phyloP scores from a whole-genome alignment of 2,113 vertebrate species.

The Protomyctophum bolini region DNA sequence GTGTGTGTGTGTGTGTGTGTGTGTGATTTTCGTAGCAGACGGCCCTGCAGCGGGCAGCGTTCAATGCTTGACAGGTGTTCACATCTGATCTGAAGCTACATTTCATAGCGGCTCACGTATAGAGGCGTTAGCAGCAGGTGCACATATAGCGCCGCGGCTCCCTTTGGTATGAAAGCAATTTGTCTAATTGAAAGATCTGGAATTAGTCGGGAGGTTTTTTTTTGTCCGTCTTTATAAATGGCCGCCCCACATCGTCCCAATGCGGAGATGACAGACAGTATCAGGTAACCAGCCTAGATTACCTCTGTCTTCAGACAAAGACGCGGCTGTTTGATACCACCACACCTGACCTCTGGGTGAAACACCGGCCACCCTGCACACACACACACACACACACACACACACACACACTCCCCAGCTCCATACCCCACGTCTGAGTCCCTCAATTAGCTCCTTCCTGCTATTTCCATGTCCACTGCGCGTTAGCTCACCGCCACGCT shows the following conservation, averaged over 20 bases:
- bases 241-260: constrained; percentile 48
- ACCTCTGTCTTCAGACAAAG: constrained; percentile 66
- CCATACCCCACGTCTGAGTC: constrained; percentile 18
- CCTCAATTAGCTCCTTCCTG: constrained; percentile 80
- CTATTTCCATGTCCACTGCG: constrained; percentile 68
- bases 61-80: constrained; percentile 57
- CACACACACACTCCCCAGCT: too few species aligned
- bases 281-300: constrained; percentile 62
- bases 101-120: neutral
- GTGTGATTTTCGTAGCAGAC: constrained; percentile 38
- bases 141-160: constrained; percentile 35
- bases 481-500: constrained; percentile 60
- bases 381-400: too few species aligned
- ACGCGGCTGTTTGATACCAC: constrained; percentile 65
- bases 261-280: constrained; percentile 65
- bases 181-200: constrained; percentile 70
- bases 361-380: constrained; percentile 34
- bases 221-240: constrained; percentile 41
- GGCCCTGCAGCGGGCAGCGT: constrained; percentile 24
- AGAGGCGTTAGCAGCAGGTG: constrained; percentile 56
- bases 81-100: constrained; percentile 57
- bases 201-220: constrained; percentile 58
- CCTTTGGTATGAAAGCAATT: constrained; percentile 71
- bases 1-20: neutral
- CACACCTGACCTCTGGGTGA: constrained; percentile 65